Conservation (phyloP, 2,888 invertebrate genomes). For the Tipula confusa region DNA sequence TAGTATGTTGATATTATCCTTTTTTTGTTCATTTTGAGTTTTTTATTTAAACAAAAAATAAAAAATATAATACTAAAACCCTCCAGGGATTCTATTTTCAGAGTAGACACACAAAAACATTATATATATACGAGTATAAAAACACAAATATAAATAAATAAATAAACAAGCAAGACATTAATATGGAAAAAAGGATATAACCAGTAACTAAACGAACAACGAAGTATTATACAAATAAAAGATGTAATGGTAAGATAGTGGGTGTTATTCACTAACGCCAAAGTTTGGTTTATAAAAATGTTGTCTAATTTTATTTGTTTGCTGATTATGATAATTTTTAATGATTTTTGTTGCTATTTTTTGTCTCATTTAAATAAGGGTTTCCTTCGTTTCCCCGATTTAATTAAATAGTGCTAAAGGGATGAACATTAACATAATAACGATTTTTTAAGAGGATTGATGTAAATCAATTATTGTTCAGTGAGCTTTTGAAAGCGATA, state of each 20-base stretch:
- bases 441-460: background rate
- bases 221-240: background rate
- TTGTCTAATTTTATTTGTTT: slow-evolving; percentile 20
- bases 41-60: background rate
- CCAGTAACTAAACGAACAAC: background rate
- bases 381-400: background rate
- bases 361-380: background rate
- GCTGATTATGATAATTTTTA: background rate
- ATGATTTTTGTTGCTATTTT: too few species aligned
- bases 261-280: background rate
- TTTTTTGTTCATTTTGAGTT: background rate
- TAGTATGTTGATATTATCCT: background rate
- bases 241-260: background rate
- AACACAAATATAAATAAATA: background rate
- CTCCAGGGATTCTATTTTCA: background rate
- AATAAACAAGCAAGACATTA: background rate
- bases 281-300: background rate
- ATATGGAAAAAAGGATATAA: background rate
- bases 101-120: too few species aligned
- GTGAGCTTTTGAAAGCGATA: too few species aligned
- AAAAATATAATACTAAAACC: background rate
- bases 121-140: too few species aligned
- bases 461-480: too few species aligned
- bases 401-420: background rate
- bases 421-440: background rate